These are phyloP conservation scores for Vidua chalybeata DNA, from an alignment of 2,113 vertebrate species.

Conservation along the genomic window DNA sequence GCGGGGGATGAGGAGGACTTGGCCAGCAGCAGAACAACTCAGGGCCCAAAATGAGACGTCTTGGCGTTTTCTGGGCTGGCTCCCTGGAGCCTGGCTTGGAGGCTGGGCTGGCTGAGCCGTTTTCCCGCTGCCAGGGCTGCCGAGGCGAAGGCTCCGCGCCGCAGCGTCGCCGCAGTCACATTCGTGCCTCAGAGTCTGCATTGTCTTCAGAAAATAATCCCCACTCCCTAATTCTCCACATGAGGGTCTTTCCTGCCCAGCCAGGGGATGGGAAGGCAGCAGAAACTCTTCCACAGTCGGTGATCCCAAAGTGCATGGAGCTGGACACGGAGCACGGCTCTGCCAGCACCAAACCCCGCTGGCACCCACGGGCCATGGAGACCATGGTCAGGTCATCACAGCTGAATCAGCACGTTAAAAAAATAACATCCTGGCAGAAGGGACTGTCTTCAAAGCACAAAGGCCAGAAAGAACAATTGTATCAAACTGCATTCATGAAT, in stretches of 20 bases:
- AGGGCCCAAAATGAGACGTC: background rate
- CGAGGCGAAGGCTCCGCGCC: background rate
- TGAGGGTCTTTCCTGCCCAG: background rate
- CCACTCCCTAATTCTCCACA: rapidly evolving
- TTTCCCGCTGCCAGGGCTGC: conserved; percentile 25
- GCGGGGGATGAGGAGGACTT: background rate
- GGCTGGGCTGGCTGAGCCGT: background rate
- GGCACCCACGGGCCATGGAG: background rate
- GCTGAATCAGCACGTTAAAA: conserved; percentile 61
- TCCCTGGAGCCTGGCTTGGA: background rate
- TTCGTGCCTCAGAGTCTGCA: background rate
- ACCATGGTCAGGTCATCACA: conserved; percentile 32
- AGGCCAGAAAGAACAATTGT: conserved; percentile 71
- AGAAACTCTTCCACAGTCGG: rapidly evolving
- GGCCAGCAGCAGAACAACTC: background rate
- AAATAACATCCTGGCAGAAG: conserved; percentile 40
- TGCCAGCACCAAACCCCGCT: rapidly evolving
- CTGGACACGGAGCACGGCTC: rapidly evolving
- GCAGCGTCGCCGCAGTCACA: background rate
- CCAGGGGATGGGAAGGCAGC: background rate
- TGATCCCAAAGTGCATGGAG: rapidly evolving
- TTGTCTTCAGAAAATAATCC: conserved; percentile 40
- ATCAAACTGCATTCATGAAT: conserved; percentile 69
- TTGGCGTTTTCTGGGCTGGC: background rate
- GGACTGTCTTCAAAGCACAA: conserved; percentile 68